Evolutionary conservation across 2,113 vertebrate species (phyloP).

Genomic region (Lichenostomus cassidix): DNA sequence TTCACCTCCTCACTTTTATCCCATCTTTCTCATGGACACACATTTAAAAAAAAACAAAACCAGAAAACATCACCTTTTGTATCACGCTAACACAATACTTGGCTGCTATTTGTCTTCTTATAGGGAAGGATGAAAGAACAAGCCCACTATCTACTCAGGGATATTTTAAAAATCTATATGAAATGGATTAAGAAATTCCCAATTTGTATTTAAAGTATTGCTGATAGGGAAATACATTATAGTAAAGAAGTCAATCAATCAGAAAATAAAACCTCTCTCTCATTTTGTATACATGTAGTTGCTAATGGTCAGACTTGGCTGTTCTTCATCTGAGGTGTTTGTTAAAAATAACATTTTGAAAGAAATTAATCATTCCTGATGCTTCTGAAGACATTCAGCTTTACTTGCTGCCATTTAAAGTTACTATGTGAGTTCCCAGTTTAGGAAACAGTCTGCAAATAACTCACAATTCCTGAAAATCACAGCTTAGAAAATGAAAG

Average conservation of each 20-base stretch:
- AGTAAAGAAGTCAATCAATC: neutral
- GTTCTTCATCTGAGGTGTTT: neutral
- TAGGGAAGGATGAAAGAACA: neutral
- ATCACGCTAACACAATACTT: neutral
- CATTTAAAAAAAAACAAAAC: too few relatives aligned
- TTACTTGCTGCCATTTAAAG: neutral
- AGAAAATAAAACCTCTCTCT: neutral
- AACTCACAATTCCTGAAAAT: neutral
- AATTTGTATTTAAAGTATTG: neutral
- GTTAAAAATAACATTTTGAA: neutral
- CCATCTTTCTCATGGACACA: neutral
- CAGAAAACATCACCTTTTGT: neutral
- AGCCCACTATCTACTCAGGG: neutral
- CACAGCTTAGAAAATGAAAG: neutral
- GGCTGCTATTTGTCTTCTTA: neutral
- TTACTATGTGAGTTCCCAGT: neutral
- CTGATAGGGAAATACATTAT: neutral
- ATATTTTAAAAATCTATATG: neutral
- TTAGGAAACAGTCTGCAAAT: neutral
- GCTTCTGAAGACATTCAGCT: neutral
- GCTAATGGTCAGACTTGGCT: neutral
- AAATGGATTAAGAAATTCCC: neutral
- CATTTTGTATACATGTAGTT: neutral
- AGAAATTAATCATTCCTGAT: neutral
- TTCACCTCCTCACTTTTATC: neutral